Evolutionary conservation across 2,113 vertebrate species (phyloP).

Genomic region (Acrocephalus kingi): DNA sequence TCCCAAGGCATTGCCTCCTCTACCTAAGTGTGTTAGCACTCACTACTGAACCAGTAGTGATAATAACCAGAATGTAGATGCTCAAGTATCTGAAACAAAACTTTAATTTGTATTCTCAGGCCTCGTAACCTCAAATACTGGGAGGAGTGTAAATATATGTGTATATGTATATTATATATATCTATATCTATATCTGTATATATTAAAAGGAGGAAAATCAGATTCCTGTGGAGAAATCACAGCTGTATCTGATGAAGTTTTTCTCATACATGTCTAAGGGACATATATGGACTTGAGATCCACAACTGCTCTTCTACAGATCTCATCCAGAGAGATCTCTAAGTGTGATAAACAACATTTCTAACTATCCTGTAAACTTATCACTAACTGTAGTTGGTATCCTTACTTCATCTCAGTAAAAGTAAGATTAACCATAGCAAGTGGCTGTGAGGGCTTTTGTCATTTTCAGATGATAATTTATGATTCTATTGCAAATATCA

Average conservation of each 20-base stretch:
- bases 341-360: not conserved
- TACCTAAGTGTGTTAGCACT: not conserved
- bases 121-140: not conserved
- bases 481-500: not conserved
- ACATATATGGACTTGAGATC: not conserved
- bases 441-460: not conserved
- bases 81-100: not conserved
- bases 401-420: not conserved
- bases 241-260: not conserved
- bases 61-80: not conserved
- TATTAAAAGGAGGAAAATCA: not conserved
- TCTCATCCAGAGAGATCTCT: not conserved
- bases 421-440: not conserved
- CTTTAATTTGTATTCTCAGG: not conserved
- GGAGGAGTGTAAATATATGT: not conserved
- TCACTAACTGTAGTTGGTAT: not conserved
- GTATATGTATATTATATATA: not conserved
- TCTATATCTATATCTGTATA: not conserved
- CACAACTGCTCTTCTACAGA: not conserved
- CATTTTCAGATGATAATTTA: not conserved
- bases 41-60: not conserved
- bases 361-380: not conserved
- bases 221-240: not conserved
- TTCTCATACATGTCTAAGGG: not conserved
- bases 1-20: not conserved